A percentile compares a stretch with the other conserved stretches of the same genome.
Conservation (phyloP, 2,888 invertebrate genomes). For the Sinohyriopsis cumingii region DNA sequence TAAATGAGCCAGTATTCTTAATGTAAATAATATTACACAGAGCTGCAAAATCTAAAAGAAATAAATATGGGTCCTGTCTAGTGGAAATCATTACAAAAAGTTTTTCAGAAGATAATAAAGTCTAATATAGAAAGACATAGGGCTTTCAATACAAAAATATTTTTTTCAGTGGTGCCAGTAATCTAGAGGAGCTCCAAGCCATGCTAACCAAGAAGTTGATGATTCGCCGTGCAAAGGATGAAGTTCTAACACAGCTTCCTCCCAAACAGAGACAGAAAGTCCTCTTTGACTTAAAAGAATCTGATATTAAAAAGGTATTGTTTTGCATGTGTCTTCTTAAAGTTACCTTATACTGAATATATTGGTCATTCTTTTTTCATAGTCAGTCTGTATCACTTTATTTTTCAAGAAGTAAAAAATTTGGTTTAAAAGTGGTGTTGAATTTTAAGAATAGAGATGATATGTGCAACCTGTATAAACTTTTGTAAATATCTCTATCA, state of each 20-base stretch:
- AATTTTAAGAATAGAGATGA: too few relatives aligned
- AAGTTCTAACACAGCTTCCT: constrained; percentile 66
- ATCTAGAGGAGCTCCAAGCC: constrained; percentile 64
- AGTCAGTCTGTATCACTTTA: not conserved
- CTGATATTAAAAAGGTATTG: constrained; percentile 61
- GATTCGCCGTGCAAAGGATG: constrained; percentile 65
- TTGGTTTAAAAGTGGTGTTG: too few relatives aligned
- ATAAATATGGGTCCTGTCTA: too few relatives aligned
- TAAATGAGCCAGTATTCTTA: too few relatives aligned
- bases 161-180: constrained; percentile 63
- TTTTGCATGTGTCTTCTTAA: not conserved
- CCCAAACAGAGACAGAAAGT: constrained; percentile 67
- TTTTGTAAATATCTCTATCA: too few relatives aligned
- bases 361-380: not conserved
- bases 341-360: not conserved
- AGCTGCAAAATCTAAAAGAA: too few relatives aligned
- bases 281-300: constrained; percentile 66
- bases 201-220: constrained; percentile 52
- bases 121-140: not conserved
- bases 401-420: too few relatives aligned
- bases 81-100: too few relatives aligned
- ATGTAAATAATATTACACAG: too few relatives aligned
- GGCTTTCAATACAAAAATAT: not conserved
- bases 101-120: constrained; percentile 53
- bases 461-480: too few relatives aligned